These are phyloP conservation scores for Callosobruchus maculatus DNA, from an alignment of 2,888 invertebrate genomes.

Conservation along the genomic window DNA sequence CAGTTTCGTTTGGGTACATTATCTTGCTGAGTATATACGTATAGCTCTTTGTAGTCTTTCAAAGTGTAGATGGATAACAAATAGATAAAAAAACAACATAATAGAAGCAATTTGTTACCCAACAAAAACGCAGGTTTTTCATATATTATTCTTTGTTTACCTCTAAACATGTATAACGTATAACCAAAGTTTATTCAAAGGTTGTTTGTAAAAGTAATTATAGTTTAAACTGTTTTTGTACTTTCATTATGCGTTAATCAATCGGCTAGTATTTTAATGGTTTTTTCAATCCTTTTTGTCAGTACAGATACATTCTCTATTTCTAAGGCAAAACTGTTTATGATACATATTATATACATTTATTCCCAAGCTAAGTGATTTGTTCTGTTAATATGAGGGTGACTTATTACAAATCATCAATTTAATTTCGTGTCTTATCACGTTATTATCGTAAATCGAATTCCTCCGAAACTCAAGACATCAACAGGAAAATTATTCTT, in stretches of 20 bases:
- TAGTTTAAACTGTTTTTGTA: background rate
- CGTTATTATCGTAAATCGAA: too few species aligned
- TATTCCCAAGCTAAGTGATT: background rate
- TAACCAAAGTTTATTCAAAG: background rate
- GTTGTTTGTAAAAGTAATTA: background rate
- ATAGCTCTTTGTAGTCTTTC: background rate
- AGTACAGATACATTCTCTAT: background rate
- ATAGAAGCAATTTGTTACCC: background rate
- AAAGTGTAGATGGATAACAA: background rate
- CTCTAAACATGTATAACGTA: background rate
- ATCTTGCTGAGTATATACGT: too few species aligned
- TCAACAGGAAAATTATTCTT: too few species aligned
- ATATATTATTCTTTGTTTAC: background rate
- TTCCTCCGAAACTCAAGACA: too few species aligned
- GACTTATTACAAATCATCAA: too few species aligned
- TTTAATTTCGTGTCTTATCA: too few species aligned
- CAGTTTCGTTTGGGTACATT: too few species aligned
- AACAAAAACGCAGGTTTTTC: background rate
- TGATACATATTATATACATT: too few species aligned
- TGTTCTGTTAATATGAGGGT: too few species aligned
- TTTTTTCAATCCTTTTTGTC: background rate
- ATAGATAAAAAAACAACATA: background rate
- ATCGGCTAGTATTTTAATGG: background rate
- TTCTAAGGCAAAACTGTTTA: background rate
- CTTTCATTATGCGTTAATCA: background rate